phyloP scores from a whole-genome alignment of 2,113 vertebrate genomes.

The Peromyscus californicus region DNA sequence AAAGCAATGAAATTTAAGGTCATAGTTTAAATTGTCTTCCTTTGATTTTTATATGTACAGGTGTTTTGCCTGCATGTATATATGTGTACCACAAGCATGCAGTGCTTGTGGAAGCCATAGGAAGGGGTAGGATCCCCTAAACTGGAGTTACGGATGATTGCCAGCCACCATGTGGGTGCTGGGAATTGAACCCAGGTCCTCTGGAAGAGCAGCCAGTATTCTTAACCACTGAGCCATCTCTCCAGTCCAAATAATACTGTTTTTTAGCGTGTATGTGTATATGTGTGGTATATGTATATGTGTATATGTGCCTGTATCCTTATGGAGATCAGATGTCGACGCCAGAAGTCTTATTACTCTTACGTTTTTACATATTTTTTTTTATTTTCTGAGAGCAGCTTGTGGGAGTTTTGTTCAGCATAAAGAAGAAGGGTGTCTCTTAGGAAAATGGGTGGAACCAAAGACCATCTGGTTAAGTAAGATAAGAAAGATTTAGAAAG shows the following conservation, averaged over 20 bases:
- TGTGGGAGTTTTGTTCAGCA: background rate
- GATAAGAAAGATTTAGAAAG: background rate
- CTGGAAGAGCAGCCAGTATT: background rate
- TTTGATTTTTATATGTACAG: background rate
- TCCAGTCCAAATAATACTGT: background rate
- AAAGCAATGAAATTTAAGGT: slow-evolving; percentile 43
- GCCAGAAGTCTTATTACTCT: background rate
- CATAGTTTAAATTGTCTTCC: background rate
- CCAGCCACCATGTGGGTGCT: background rate
- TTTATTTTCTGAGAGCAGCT: background rate
- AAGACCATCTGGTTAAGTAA: background rate
- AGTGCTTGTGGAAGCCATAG: background rate
- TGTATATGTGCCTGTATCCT: background rate
- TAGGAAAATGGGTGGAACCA: background rate
- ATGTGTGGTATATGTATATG: background rate
- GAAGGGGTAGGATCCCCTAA: background rate
- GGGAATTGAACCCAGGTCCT: background rate
- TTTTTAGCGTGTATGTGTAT: background rate
- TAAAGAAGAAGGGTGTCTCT: background rate
- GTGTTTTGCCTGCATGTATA: background rate
- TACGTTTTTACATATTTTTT: background rate
- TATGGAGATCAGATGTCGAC: background rate
- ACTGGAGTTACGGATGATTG: background rate
- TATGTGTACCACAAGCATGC: background rate
- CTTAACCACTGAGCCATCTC: background rate